Conservation (phyloP, 2,797 vertebrate genomes). For the Pelochelys cantorii region DNA sequence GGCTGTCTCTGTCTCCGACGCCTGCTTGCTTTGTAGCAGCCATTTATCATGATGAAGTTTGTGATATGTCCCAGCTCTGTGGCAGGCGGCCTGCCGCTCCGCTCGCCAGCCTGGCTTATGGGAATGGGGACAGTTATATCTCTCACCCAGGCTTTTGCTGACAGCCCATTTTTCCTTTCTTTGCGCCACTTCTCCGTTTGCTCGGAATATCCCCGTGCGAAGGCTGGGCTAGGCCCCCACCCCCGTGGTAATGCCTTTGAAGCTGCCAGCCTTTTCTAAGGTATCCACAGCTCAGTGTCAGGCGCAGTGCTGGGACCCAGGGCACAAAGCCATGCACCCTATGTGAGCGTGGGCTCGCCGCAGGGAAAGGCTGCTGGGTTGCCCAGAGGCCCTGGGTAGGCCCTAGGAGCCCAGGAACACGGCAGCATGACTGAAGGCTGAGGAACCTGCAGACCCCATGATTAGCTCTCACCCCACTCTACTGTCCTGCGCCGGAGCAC, state of each 20-base stretch:
- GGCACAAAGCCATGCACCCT: too few relatives aligned
- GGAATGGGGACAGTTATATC: background rate
- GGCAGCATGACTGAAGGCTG: background rate
- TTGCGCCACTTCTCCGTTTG: background rate
- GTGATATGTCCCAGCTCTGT: conserved; percentile 38
- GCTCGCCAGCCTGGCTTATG: conserved; percentile 45
- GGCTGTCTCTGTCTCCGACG: conserved; percentile 33
- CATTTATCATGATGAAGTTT: conserved; percentile 60
- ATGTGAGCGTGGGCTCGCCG: background rate
- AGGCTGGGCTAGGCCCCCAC: accelerated
- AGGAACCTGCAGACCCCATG: background rate
- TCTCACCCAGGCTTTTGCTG: background rate
- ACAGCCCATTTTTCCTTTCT: background rate
- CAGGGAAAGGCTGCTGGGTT: background rate
- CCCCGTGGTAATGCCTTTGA: background rate
- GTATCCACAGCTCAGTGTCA: background rate
- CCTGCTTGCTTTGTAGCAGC: background rate
- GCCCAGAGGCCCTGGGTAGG: background rate
- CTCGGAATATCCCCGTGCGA: background rate
- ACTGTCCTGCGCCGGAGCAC: background rate
- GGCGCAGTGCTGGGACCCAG: background rate
- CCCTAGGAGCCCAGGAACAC: background rate
- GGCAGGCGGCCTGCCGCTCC: conserved; percentile 51
- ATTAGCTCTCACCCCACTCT: background rate
- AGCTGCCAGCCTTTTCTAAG: background rate